Evolutionary conservation across 2,888 invertebrate genomes (phyloP), one percentile per base, ranked within the genome.

Genomic region (Blera fallax): DNA sequence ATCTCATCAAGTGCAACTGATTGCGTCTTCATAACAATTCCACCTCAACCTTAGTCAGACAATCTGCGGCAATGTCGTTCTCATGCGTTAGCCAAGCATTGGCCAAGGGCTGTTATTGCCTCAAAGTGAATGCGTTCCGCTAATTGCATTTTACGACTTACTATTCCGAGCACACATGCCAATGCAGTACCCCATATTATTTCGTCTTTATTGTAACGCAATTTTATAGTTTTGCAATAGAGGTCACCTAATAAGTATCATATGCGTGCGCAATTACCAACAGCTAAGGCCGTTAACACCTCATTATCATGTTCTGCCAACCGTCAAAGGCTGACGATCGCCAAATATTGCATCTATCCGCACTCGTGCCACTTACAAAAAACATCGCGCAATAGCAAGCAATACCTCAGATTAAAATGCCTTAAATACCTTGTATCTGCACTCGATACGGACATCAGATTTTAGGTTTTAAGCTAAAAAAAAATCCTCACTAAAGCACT

Each of bases 261-360:
- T 74, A 11, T 54, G 21, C 56, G 74, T 54, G 21, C 56, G 74
- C 56, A 45, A 40, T 43, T 18, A n/a, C 14, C n/a, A 56, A 10
- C 32, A 8, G 8, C 34, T 56, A 56, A 64, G 52, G 62, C 62
- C 62, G 18, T 10, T 11, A 74, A 29, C 54, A 48, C 16, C 76
- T 67, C 76, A 76, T 76, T 76, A 76, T 18, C 48, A 58, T 58
- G 76, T 67, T 76, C 65, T 67, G 29, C 65, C 56, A 67, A 58
- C 76, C 76, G 32, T 58, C 34, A 37, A 60, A 16, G 27, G 34
- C 21, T 32, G 40, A 8, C n/a, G 29, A 52, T 43, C 29, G 52
- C 62, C 69, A 78, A 45, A 52, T 69, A 54, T 62, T 78, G 78
- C 78, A 70, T 45, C 21, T 11, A 11, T n/a, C n/a, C n/a, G n/a